Evolutionary conservation across 2,113 vertebrate species (phyloP).

Genomic region (Apaloderma vittatum): DNA sequence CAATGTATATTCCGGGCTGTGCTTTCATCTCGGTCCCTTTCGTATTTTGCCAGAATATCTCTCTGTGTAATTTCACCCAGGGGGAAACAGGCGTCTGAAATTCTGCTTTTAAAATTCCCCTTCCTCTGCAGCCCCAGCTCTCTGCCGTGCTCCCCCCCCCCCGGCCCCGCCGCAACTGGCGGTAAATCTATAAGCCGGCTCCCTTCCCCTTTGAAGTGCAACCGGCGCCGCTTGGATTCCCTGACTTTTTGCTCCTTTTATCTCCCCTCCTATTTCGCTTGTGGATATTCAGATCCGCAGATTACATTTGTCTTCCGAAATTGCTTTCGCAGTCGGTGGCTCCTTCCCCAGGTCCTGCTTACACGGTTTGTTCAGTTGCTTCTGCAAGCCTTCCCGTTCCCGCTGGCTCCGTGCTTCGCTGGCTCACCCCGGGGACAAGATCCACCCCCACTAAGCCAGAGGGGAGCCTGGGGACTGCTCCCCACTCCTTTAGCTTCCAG

Average conservation of each 20-base stretch:
- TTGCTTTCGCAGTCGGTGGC: not conserved
- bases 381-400: not conserved
- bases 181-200: slow-evolving; percentile 13
- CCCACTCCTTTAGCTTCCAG: not conserved
- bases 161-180: not conserved
- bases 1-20: not conserved
- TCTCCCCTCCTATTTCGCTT: slow-evolving; percentile 44
- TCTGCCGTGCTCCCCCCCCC: not conserved
- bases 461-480: not conserved
- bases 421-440: not conserved
- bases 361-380: rapidly evolving
- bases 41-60: slow-evolving; percentile 67
- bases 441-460: rapidly evolving
- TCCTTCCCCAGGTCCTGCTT: not conserved
- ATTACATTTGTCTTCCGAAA: slow-evolving; percentile 64
- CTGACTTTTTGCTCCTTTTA: slow-evolving; percentile 60
- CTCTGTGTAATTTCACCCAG: slow-evolving; percentile 64
- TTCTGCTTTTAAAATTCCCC: slow-evolving; percentile 50
- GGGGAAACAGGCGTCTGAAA: slow-evolving; percentile 51
- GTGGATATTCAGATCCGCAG: slow-evolving; percentile 40
- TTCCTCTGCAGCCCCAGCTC: not conserved
- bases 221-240: slow-evolving; percentile 4
- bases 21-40: slow-evolving; percentile 69
- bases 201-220: slow-evolving; percentile 65
- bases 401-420: rapidly evolving